Conservation (phyloP, 2,113 vertebrate species). For the Channa maculata region DNA sequence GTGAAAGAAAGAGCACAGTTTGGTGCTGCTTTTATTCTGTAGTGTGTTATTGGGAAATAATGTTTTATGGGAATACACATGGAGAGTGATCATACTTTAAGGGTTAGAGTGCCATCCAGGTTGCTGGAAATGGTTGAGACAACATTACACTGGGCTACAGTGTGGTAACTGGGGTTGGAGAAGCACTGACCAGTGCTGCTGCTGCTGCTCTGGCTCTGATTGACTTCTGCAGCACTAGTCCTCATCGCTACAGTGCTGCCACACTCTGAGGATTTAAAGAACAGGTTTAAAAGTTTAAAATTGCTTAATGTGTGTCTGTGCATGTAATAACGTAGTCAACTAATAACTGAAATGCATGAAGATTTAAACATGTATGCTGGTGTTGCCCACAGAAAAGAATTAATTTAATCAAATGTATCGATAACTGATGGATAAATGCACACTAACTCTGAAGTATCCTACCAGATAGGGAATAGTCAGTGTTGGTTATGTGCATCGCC, state of each 20-base stretch:
- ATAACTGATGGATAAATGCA: background rate
- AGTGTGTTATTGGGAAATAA: background rate
- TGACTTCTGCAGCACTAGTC: conserved; percentile 69
- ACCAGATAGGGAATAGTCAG: conserved; percentile 97
- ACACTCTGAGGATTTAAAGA: conserved; percentile 72
- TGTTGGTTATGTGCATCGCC: conserved; percentile 93
- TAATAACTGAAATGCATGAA: background rate
- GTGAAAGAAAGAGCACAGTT: conserved; percentile 72
- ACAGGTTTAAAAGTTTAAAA: conserved; percentile 18
- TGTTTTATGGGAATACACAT: background rate
- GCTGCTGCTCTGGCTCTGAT: conserved; percentile 77
- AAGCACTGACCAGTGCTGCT: conserved; percentile 86
- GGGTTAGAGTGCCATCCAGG: conserved; percentile 91
- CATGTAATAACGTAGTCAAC: background rate
- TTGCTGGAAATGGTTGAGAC: conserved; percentile 90
- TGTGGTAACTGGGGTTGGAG: conserved; percentile 95
- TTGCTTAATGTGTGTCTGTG: background rate
- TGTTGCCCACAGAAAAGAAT: background rate
- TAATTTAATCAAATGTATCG: background rate
- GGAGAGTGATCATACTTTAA: conserved; percentile 84
- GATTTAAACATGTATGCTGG: background rate
- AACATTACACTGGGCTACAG: conserved; percentile 89
- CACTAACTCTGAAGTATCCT: conserved; percentile 60
- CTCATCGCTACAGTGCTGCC: conserved; percentile 78
- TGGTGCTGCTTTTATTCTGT: background rate